These are phyloP conservation scores for Colaptes auratus DNA, from an alignment of 2,113 vertebrate genomes.

Conservation along the genomic window DNA sequence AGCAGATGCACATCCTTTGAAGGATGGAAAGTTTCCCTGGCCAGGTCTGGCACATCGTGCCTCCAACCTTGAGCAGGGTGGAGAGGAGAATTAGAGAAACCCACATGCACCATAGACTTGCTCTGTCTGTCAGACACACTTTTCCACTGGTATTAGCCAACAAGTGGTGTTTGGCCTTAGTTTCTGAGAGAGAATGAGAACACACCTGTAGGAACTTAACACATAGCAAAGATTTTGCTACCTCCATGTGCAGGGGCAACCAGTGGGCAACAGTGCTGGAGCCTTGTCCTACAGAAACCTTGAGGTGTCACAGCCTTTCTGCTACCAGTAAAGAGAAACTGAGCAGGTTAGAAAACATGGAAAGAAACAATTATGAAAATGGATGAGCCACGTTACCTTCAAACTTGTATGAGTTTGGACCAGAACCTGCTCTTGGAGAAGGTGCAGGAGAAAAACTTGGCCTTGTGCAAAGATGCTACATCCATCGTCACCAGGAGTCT, in stretches of 20 bases:
- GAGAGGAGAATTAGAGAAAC: background rate
- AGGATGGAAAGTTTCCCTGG: background rate
- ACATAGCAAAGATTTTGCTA: slow-evolving; percentile 1
- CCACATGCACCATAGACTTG: slow-evolving; percentile 9
- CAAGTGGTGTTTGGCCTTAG: slow-evolving; percentile 10
- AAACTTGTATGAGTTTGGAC: background rate
- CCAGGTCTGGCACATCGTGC: background rate
- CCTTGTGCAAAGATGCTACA: background rate
- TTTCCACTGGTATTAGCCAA: slow-evolving; percentile 1
- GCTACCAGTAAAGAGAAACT: background rate
- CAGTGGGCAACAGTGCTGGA: background rate
- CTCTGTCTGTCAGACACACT: slow-evolving; percentile 17
- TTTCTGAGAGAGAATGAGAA: slow-evolving; percentile 54
- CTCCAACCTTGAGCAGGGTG: background rate
- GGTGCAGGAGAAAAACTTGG: background rate
- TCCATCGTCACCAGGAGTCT: background rate
- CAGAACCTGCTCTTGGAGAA: background rate
- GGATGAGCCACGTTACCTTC: background rate
- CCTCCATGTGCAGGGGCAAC: background rate
- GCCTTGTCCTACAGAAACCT: background rate
- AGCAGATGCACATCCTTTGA: background rate
- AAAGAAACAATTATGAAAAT: background rate
- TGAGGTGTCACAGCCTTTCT: background rate
- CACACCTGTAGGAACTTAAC: background rate
- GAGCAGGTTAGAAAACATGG: background rate